Conservation (phyloP, 2,888 invertebrate species). For the Helleia helle region DNA sequence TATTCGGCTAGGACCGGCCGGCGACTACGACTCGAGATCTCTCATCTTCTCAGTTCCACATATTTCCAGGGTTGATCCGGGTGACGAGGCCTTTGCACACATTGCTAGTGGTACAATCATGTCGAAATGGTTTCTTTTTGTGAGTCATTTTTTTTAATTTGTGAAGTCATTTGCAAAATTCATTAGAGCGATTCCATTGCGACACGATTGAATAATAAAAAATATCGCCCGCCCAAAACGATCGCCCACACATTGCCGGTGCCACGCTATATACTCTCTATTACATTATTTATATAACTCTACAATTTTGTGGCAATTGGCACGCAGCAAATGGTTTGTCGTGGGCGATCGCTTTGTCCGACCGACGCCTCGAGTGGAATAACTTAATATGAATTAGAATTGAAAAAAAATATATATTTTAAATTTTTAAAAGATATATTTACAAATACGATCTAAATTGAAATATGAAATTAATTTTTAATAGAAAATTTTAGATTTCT, state of each 20-base stretch:
- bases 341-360: slow-evolving; percentile 6
- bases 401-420: background rate
- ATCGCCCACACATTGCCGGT: slow-evolving; percentile 16
- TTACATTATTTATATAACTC: background rate
- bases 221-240: slow-evolving; percentile 59
- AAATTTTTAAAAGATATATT: background rate
- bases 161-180: background rate
- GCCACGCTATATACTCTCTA: background rate
- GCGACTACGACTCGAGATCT: background rate
- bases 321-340: slow-evolving; percentile 1
- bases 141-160: too few species aligned
- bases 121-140: slow-evolving; percentile 48
- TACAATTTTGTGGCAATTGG: slow-evolving; percentile 3
- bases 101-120: slow-evolving; percentile 63
- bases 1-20: background rate
- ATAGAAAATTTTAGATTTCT: background rate
- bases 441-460: background rate
- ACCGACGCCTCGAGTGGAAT: background rate
- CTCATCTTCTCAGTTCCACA: slow-evolving; percentile 13
- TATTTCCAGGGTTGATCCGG: slow-evolving; percentile 57
- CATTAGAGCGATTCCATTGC: slow-evolving; percentile 35
- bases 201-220: slow-evolving; percentile 43
- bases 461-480: background rate
- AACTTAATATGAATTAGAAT: slow-evolving; percentile 1
- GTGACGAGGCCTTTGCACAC: slow-evolving; percentile 68